Base-by-base conservation (phyloP, 2,797 vertebrate species). In the Dendrocincla tyrannina region DNA sequence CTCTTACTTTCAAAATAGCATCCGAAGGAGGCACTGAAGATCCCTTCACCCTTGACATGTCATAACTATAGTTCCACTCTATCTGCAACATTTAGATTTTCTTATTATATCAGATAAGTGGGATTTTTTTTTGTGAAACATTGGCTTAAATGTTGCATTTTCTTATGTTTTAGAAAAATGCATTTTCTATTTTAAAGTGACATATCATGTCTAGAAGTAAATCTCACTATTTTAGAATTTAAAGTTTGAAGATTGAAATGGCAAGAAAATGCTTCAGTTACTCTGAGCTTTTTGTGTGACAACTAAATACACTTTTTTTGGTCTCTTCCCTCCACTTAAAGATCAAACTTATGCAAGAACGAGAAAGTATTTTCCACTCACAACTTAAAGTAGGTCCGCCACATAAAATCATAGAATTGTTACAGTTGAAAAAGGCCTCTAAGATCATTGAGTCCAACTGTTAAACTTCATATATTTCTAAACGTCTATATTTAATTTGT, bases 131-230 rank as follows among this genome's bases (percentile, higher is more conserved):
- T 44, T 15, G 17, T 49, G 33, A 72, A 80, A 85, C 3, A 30
- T 41, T 81, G 27, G 10, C 58, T 74, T 95, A 89, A 89, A 84
- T 52, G 23, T 89, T 86, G 52, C 2, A 72, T 80, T 78, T 82
- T 92, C 37, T 58, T 62, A 62, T 17, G n/a, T 28, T 74, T 92
- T 33, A 63, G 32, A 67, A 83, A 85, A 95, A 87, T 24, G 1
- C 19, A 19, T 78, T 92, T 87, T 89, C 25, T 53, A 15, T 89
- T 95, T 95, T 79, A 72, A 81, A 89, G n/a, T 24, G 39, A 73
- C 17, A 19, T 75, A 68, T 72, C 22, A 63, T 56, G 35, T 55
- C 35, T 73, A 42, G 52, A 85, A 89, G 16, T 80, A 77, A 83
- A 77, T 79, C 17, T 82, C 27, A 37, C 13, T 73, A 17, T 60